phyloP scores from a whole-genome alignment of 2,888 invertebrate species.

The Rhagonycha fulva region DNA sequence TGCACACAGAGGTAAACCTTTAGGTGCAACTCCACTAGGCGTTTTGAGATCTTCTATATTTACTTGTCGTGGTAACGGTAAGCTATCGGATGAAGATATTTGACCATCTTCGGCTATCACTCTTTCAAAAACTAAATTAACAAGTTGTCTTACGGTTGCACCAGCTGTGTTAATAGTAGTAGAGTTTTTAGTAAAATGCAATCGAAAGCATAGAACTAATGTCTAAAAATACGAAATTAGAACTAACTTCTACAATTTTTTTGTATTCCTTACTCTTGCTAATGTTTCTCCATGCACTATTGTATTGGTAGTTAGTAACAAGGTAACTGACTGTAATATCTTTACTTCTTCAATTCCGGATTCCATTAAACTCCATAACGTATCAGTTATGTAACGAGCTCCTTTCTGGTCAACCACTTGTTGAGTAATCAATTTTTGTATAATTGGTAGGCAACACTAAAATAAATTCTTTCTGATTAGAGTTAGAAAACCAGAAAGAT shows the following conservation, averaged over 20 bases:
- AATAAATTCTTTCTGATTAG: neutral
- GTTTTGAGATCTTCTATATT: conserved; percentile 80
- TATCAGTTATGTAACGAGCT: conserved; percentile 90
- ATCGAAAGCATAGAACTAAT: conserved; percentile 93
- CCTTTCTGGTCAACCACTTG: conserved; percentile 90
- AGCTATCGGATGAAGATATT: conserved; percentile 41
- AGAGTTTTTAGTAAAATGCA: conserved; percentile 92
- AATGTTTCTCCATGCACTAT: conserved; percentile 93
- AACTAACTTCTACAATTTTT: neutral
- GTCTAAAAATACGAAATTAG: conserved; percentile 63
- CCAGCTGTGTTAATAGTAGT: conserved; percentile 97
- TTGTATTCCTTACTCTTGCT: conserved; percentile 72
- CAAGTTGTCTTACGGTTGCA: conserved; percentile 94
- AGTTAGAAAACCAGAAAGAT: conserved; percentile 4
- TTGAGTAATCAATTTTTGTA: conserved; percentile 91
- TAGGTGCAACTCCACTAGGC: conserved; percentile 76
- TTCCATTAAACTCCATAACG: conserved; percentile 92
- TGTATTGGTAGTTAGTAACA: conserved; percentile 93
- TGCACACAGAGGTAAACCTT: conserved; percentile 84
- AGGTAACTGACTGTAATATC: conserved; percentile 92
- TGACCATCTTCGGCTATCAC: conserved; percentile 75
- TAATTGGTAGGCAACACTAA: conserved; percentile 88
- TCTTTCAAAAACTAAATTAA: conserved; percentile 88
- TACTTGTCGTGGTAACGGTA: conserved; percentile 55
- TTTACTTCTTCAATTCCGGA: conserved; percentile 94